phyloP scores from a whole-genome alignment of 2,888 invertebrate genomes.

The Rosalia funebris region DNA sequence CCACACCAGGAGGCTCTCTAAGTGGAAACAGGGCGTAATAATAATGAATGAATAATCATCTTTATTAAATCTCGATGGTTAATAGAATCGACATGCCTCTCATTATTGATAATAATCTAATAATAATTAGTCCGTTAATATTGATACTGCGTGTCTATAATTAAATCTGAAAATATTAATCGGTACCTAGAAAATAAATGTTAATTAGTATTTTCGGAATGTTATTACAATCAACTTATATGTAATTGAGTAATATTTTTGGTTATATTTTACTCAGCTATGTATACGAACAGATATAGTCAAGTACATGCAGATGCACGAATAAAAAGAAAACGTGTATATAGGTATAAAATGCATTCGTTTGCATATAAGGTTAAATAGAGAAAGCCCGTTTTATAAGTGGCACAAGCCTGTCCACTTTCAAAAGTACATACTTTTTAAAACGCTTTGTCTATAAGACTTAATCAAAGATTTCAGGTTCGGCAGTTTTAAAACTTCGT shows the following conservation, averaged over 20 bases:
- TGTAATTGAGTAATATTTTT: no score
- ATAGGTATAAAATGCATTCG: conserved; percentile 2
- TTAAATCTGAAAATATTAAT: background rate
- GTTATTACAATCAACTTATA: no score
- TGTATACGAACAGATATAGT: background rate
- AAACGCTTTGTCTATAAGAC: no score
- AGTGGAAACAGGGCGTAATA: conserved; percentile 30
- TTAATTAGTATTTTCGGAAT: no score
- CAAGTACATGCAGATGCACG: background rate
- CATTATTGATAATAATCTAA: conserved; percentile 9
- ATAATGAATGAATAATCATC: conserved; percentile 12
- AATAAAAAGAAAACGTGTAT: background rate
- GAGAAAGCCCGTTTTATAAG: background rate
- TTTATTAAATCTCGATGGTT: conserved; percentile 15
- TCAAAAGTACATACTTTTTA: no score
- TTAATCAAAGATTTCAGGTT: no score
- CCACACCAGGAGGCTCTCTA: conserved; percentile 20
- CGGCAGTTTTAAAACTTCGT: no score
- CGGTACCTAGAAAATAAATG: background rate
- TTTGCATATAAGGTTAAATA: conserved; percentile 2
- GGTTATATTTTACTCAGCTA: no score
- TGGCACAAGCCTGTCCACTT: background rate
- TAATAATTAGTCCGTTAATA: conserved; percentile 4
- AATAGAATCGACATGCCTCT: conserved; percentile 17
- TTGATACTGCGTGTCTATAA: background rate